Evolutionary conservation across 2,797 vertebrate genomes (phyloP).

Genomic region (Lithobates sylvaticus): DNA sequence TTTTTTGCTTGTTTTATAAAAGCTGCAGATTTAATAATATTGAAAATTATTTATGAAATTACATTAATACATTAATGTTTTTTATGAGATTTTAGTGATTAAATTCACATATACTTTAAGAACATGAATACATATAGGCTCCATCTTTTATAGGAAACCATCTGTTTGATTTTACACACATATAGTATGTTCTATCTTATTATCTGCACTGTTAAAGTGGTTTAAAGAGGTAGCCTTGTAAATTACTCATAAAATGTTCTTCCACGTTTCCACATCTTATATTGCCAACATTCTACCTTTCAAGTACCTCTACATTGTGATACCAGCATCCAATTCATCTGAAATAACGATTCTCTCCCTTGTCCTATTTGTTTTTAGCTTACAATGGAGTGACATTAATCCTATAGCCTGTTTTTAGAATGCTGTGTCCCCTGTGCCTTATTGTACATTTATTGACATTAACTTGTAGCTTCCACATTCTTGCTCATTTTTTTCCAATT

Average conservation of each 20-base stretch:
- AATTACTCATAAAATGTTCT: neutral
- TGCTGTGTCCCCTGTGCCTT: slow-evolving; percentile 23
- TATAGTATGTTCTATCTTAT: too few relatives aligned
- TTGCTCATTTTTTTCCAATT: neutral
- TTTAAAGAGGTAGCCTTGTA: too few relatives aligned
- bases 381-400: slow-evolving; percentile 22
- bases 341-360: slow-evolving; percentile 20
- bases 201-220: too few relatives aligned
- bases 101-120: too few relatives aligned
- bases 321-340: slow-evolving; percentile 12
- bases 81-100: too few relatives aligned
- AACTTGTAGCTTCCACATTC: neutral
- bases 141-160: too few relatives aligned
- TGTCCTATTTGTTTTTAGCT: neutral
- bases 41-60: too few relatives aligned
- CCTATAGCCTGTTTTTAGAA: slow-evolving; percentile 1
- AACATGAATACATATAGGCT: too few relatives aligned
- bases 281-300: neutral
- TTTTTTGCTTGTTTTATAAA: too few relatives aligned
- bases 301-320: neutral
- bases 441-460: slow-evolving; percentile 28
- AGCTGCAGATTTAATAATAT: too few relatives aligned
- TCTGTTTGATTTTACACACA: too few relatives aligned
- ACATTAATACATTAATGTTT: too few relatives aligned
- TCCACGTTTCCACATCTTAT: neutral